A percentile compares a stretch with the other conserved stretches of the same genome.
These are phyloP conservation scores for Monopterus albus DNA, from an alignment of 2,113 vertebrate genomes.

Conservation along the genomic window DNA sequence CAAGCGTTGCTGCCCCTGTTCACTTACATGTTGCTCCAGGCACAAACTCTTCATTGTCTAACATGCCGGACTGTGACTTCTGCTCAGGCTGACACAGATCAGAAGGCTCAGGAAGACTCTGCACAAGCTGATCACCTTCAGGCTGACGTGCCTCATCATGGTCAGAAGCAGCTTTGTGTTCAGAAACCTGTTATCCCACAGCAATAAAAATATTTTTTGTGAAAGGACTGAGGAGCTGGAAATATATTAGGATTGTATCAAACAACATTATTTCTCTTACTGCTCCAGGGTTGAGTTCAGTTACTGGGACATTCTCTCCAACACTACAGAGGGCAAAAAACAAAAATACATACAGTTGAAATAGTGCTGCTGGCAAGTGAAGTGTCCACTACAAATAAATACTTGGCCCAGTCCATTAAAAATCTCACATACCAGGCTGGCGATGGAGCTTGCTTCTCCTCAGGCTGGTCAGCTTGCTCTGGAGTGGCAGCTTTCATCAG, in stretches of 20 bases:
- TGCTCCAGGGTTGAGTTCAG: background rate
- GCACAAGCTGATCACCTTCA: background rate
- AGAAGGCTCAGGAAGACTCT: conserved; percentile 8
- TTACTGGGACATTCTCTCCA: conserved; percentile 26
- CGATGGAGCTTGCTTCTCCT: conserved; percentile 24
- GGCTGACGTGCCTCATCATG: background rate
- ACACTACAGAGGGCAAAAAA: conserved; percentile 36
- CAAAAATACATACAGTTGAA: background rate
- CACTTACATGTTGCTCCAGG: conserved; percentile 78
- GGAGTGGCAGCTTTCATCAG: background rate
- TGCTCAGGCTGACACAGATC: conserved; percentile 29
- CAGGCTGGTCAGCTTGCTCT: background rate
- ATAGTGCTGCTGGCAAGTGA: background rate
- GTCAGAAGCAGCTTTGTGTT: background rate
- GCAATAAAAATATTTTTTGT: background rate
- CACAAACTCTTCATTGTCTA: conserved; percentile 75
- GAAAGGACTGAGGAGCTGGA: background rate
- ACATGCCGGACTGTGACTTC: background rate
- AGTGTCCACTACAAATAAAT: background rate
- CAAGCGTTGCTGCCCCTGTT: too few relatives aligned
- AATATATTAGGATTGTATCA: background rate
- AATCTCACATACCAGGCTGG: conserved; percentile 35
- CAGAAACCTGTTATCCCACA: conserved; percentile 22
- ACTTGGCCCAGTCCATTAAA: background rate
- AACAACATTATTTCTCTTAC: conserved; percentile 7